Percentiles rank a stretch among this genome's conserved stretches.
phyloP scores from a whole-genome alignment of 1,140 invertebrate genomes.

The Pissodes strobi region DNA sequence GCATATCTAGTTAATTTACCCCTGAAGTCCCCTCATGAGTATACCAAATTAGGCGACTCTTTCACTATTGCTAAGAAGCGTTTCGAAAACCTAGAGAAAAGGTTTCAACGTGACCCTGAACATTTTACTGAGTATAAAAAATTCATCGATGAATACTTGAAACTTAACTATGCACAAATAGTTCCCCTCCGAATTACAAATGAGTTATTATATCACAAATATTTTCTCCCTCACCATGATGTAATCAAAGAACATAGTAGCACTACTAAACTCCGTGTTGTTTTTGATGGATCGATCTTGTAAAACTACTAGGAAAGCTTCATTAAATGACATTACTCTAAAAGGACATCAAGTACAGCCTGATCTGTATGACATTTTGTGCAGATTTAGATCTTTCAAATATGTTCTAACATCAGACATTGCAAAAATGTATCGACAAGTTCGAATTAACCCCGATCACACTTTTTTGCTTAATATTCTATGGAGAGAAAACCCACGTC shows the following conservation, averaged over 20 bases:
- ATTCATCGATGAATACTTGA: slow-evolving; percentile 47
- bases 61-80: neutral
- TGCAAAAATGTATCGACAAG: slow-evolving; percentile 19
- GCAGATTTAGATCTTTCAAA: slow-evolving; percentile 3
- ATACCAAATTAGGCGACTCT: slow-evolving; percentile 11
- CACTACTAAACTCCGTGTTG: slow-evolving; percentile 38
- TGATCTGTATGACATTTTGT: slow-evolving; percentile 26
- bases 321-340: neutral
- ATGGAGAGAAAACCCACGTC: slow-evolving; percentile 4
- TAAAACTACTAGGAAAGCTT: neutral
- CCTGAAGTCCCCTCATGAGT: neutral
- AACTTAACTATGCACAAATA: slow-evolving; percentile 39
- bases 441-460: slow-evolving; percentile 9
- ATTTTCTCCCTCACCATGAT: slow-evolving; percentile 40
- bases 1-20: slow-evolving; percentile 14
- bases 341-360: neutral
- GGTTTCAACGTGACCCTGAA: neutral
- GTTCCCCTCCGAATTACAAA: slow-evolving; percentile 14
- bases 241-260: slow-evolving; percentile 40
- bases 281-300: neutral
- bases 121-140: slow-evolving; percentile 25
- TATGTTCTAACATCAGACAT: slow-evolving; percentile 19
- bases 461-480: neutral
- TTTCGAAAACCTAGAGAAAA: slow-evolving; percentile 7
- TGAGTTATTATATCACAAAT: neutral